Base-by-base conservation (phyloP, 1,140 invertebrate genomes). In the Onthophagus taurus region DNA sequence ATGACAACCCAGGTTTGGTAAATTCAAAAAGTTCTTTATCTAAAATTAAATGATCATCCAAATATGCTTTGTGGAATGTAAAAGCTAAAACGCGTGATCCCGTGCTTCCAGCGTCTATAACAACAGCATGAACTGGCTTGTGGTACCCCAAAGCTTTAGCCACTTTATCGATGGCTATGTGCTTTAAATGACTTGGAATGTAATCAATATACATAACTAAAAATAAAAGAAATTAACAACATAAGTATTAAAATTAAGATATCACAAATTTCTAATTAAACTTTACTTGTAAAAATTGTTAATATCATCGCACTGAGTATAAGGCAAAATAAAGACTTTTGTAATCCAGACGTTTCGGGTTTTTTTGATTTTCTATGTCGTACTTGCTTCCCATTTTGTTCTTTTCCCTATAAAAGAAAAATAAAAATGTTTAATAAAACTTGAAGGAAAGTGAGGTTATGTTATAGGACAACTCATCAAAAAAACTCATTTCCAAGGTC, bases 31-130 rank as follows among this genome's bases (percentile, higher is more conserved):
- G 70, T 68, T 95, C 89, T 57, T 80, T 74, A 45, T 85, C 81
- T 7, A 92, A 60, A 24, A 85, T 71, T 49, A 89, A 66, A 52
- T 78, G 76, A 20, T 74, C 75, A 52, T 81, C 81, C 65, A 75
- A 64, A 50, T 74, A 72, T 4, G 82, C 81, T 50, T 80, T 73
- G 57, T 85, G 78, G 66, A 97, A 97, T 49, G 82, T 83, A 61
- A 91, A 97, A 0, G 91, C 85, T 51, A 94, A 72, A 8, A 97
- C 78, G 45, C 94, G 76, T 34, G 89, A 89, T 1, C 93, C 95
- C 0, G 95, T 97, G 16, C 89, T 94, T 9, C 94, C 94, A 1
- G 92, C 93, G 71, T 98, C 94, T 45, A 97, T 89, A 31, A 97
- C 81, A n/a, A 94, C 84, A 0, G 88, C 89, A 71, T 93, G 84